phyloP scores from a whole-genome alignment of 2,888 invertebrate species.

The Himalopsyche kuldschensis region DNA sequence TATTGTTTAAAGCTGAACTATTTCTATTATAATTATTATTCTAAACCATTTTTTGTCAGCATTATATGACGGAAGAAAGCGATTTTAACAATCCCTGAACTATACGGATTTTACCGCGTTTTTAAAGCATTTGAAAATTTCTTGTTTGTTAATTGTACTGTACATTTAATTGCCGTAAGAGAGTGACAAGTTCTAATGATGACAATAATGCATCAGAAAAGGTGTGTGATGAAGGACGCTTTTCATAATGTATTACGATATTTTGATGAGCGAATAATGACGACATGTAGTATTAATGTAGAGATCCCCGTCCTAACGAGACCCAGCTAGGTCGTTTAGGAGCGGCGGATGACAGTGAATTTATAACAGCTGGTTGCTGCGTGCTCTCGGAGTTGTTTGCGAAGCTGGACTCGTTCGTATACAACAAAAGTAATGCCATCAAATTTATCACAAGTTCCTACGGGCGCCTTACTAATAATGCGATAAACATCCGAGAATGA shows the following conservation, averaged over 20 bases:
- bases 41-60: too few species aligned
- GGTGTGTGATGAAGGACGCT: too few species aligned
- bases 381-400: not conserved
- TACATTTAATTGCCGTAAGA: too few species aligned
- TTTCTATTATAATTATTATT: too few species aligned
- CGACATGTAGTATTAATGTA: not conserved
- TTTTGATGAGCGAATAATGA: not conserved
- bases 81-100: too few species aligned
- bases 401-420: not conserved
- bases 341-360: not conserved
- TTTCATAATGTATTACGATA: not conserved
- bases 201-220: too few species aligned
- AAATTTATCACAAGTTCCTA: constrained; percentile 1
- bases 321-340: not conserved
- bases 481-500: not conserved
- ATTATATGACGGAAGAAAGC: too few species aligned
- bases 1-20: too few species aligned
- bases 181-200: too few species aligned
- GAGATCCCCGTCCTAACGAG: not conserved
- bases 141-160: too few species aligned
- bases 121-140: too few species aligned
- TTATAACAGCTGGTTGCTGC: not conserved
- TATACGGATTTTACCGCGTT: too few species aligned
- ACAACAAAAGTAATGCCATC: not conserved
- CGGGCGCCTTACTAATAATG: not conserved